phyloP scores from a whole-genome alignment of 2,888 invertebrate genomes.

The Cepaea hortensis region DNA sequence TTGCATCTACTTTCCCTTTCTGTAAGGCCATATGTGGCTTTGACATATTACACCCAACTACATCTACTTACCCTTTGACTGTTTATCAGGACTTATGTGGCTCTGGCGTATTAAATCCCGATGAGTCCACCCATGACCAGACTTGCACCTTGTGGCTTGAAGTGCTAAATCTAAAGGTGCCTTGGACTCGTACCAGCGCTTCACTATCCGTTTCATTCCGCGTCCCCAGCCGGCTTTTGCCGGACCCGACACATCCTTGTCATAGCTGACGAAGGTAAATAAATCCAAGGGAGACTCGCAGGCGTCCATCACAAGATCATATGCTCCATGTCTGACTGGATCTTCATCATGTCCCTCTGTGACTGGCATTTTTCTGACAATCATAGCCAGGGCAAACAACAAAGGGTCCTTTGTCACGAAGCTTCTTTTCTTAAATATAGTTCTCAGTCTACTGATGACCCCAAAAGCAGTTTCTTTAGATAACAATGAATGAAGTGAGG shows the following conservation, averaged over 20 bases:
- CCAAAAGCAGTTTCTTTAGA: slow-evolving; percentile 27
- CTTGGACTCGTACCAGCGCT: slow-evolving; percentile 27
- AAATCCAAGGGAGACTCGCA: slow-evolving; percentile 43
- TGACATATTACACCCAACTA: not conserved
- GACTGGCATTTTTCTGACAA: slow-evolving; percentile 29
- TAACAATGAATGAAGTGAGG: slow-evolving; percentile 19
- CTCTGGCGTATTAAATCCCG: slow-evolving; percentile 36
- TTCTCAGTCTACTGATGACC: slow-evolving; percentile 18
- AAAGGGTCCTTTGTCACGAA: slow-evolving; percentile 38
- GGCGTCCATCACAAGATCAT: slow-evolving; percentile 9
- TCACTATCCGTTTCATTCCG: slow-evolving; percentile 37
- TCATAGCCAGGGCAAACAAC: slow-evolving; percentile 35
- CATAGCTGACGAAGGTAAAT: slow-evolving; percentile 44
- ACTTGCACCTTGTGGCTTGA: slow-evolving; percentile 43
- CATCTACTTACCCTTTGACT: slow-evolving; percentile 28
- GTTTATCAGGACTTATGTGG: slow-evolving; percentile 31
- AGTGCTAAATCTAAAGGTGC: slow-evolving; percentile 11
- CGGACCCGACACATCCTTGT: slow-evolving; percentile 29
- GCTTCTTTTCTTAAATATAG: slow-evolving; percentile 26
- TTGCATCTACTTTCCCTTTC: too few relatives aligned
- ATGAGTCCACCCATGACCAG: slow-evolving; percentile 38
- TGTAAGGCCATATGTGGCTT: too few relatives aligned
- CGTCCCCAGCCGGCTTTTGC: slow-evolving; percentile 35
- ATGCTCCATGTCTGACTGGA: slow-evolving; percentile 26
- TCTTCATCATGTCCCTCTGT: slow-evolving; percentile 35